phyloP scores from a whole-genome alignment of 2,113 vertebrate genomes.

The Rhinopomastus cyanomelas region DNA sequence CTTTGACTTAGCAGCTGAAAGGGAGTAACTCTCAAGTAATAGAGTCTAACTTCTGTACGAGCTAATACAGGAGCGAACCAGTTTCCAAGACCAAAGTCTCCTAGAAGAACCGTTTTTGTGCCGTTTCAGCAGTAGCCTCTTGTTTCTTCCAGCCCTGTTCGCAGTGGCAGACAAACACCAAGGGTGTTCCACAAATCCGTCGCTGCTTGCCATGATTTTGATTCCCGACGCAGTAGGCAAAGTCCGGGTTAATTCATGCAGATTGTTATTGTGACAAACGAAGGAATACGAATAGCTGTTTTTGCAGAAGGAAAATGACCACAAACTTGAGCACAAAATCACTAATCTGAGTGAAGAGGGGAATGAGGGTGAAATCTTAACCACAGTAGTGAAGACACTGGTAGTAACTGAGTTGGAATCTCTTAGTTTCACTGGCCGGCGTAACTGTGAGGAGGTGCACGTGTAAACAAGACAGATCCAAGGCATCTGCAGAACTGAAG shows the following conservation, averaged over 20 bases:
- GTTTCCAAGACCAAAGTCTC: background rate
- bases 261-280: background rate
- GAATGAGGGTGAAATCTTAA: background rate
- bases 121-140: background rate
- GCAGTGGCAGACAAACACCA: background rate
- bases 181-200: background rate
- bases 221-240: background rate
- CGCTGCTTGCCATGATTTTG: background rate
- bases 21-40: background rate
- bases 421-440: background rate
- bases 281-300: background rate
- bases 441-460: background rate
- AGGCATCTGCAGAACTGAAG: background rate
- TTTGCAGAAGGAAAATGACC: background rate
- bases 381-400: background rate
- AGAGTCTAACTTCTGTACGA: background rate
- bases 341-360: background rate
- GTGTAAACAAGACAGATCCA: background rate
- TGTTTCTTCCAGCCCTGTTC: background rate
- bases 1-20: background rate
- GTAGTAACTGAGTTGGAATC: background rate
- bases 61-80: background rate
- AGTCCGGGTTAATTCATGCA: background rate
- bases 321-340: background rate
- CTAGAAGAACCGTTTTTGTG: background rate